A percentile compares a stretch with the other conserved stretches of the same genome.
These are phyloP conservation scores for Clostera curtula DNA, from an alignment of 2,888 invertebrate species.

Conservation along the genomic window DNA sequence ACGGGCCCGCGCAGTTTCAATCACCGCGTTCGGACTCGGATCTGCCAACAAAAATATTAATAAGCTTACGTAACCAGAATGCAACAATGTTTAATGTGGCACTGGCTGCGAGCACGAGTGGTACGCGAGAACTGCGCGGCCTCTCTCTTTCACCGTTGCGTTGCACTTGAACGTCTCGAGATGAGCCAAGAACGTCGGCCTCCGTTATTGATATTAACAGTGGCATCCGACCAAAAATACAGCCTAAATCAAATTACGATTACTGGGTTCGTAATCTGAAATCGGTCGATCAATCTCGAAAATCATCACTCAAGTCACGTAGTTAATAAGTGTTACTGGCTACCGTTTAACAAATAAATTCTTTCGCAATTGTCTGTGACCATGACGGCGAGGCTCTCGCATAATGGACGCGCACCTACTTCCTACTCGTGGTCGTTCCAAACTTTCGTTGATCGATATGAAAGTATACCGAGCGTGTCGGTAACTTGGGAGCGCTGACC, in stretches of 20 bases:
- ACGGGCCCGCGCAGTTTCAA: conserved; percentile 40
- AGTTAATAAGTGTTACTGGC: conserved; percentile 11
- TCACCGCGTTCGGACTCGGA: conserved; percentile 43
- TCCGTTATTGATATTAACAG: conserved; percentile 22
- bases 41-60: conserved; percentile 60
- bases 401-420: conserved; percentile 27
- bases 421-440: conserved; percentile 39
- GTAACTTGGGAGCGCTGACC: conserved; percentile 48
- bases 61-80: conserved; percentile 57
- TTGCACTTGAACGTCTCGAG: conserved; percentile 43
- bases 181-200: conserved; percentile 29
- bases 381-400: conserved; percentile 16
- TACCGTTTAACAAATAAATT: conserved; percentile 15
- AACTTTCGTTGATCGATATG: conserved; percentile 65
- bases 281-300: neutral
- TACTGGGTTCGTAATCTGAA: neutral
- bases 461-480: conserved; percentile 69
- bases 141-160: conserved; percentile 63
- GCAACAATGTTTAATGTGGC: conserved; percentile 36
- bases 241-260: too few relatives aligned
- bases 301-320: neutral
- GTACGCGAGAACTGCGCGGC: conserved; percentile 47
- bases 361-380: conserved; percentile 12
- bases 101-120: conserved; percentile 38
- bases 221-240: conserved; percentile 24